A percentile compares a stretch with the other conserved stretches of the same genome.
Conservation (phyloP, 2,888 invertebrate genomes). For the Hymenopus coronatus region DNA sequence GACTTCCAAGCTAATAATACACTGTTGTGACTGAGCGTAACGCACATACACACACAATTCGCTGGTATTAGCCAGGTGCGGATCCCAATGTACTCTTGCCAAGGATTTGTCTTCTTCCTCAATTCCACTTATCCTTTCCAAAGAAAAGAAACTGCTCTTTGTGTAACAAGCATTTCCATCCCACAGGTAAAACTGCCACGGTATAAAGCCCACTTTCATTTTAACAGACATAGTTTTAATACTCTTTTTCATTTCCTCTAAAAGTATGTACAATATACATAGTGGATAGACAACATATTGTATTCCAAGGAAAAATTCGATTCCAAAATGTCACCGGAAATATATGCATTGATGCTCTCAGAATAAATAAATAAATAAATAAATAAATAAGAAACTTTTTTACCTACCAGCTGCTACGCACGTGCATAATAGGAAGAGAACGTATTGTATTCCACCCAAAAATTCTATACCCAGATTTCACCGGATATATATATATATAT, state of each 20-base stretch:
- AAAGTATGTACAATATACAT: too few relatives aligned
- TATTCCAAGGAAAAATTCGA: too few relatives aligned
- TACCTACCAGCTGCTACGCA: too few relatives aligned
- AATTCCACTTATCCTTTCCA: background rate
- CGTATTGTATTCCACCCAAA: too few relatives aligned
- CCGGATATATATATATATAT: too few relatives aligned
- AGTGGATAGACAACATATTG: too few relatives aligned
- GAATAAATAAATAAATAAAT: too few relatives aligned
- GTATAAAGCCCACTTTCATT: background rate
- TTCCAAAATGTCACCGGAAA: too few relatives aligned
- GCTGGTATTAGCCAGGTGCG: background rate
- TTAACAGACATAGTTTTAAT: background rate
- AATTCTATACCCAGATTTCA: too few relatives aligned
- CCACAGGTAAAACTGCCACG: background rate
- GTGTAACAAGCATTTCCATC: background rate
- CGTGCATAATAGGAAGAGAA: too few relatives aligned
- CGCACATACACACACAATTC: background rate
- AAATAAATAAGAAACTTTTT: too few relatives aligned
- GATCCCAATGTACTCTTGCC: background rate
- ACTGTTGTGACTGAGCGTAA: background rate
- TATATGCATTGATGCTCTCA: too few relatives aligned
- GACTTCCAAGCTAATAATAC: background rate
- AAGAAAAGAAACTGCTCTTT: background rate
- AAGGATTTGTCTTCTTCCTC: background rate
- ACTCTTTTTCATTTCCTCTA: fast-evolving